Conservation (phyloP, 1,140 invertebrate genomes). For the Drosophila nigromelanica region DNA sequence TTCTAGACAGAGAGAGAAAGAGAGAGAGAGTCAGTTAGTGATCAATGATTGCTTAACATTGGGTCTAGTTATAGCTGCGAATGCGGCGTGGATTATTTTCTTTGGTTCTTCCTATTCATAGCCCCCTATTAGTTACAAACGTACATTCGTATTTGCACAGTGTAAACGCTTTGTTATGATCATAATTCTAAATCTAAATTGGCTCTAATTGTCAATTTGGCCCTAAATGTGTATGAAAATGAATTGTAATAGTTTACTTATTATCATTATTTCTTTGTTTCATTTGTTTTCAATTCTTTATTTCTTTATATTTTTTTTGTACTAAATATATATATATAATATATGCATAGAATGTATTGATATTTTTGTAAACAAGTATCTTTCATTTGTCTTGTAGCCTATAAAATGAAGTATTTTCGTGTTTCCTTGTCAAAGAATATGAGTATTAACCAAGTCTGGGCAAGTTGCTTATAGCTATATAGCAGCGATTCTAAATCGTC, state of each 20-base stretch:
- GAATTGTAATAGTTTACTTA: conserved; percentile 41
- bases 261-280: conserved; percentile 24
- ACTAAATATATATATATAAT: conserved; percentile 38
- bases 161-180: conserved; percentile 36
- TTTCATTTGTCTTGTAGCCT: conserved; percentile 26
- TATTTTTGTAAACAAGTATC: conserved; percentile 44
- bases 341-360: conserved; percentile 42
- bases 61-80: neutral
- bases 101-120: conserved; percentile 17
- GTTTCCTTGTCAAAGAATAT: conserved; percentile 6
- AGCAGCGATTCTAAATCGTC: conserved; percentile 33
- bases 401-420: conserved; percentile 23
- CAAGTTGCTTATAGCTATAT: conserved; percentile 26
- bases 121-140: conserved; percentile 9
- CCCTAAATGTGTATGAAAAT: conserved; percentile 32
- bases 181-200: conserved; percentile 44
- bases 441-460: conserved; percentile 33
- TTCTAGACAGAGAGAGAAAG: neutral
- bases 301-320: conserved; percentile 22
- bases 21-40: neutral
- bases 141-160: conserved; percentile 37
- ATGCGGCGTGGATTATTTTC: conserved; percentile 6
- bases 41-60: conserved; percentile 1
- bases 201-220: conserved; percentile 29
- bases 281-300: conserved; percentile 15